phyloP scores from a whole-genome alignment of 2,888 invertebrate species.

The Autographa gamma region DNA sequence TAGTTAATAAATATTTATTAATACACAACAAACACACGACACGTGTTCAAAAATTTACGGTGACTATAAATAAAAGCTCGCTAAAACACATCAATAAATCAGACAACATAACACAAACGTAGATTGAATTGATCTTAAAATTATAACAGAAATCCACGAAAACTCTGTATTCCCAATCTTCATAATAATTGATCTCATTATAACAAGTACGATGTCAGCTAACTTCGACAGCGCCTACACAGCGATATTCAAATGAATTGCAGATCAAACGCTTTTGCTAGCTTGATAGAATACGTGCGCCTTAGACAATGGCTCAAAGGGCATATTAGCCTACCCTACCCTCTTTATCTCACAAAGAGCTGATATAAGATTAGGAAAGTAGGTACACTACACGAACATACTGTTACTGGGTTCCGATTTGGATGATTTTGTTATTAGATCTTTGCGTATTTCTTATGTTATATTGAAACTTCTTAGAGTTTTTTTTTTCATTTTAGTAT shows the following conservation, averaged over 20 bases:
- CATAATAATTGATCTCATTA: not conserved
- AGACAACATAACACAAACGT: not conserved
- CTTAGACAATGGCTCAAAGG: constrained; percentile 33
- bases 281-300: constrained; percentile 38
- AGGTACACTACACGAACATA: constrained; percentile 1
- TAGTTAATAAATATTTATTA: too few species aligned
- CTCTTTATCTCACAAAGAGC: constrained; percentile 34
- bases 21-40: too few species aligned
- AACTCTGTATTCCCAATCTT: not conserved
- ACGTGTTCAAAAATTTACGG: too few species aligned
- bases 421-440: not conserved
- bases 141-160: not conserved
- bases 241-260: constrained; percentile 33
- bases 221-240: not conserved
- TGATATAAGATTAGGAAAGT: constrained; percentile 1
- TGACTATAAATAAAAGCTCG: not conserved
- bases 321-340: constrained; percentile 34
- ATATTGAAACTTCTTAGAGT: not conserved
- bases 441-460: not conserved
- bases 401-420: not conserved
- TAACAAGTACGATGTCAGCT: not conserved
- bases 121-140: not conserved
- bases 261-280: constrained; percentile 16
- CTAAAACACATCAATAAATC: not conserved
- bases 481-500: not conserved